phyloP scores from a whole-genome alignment of 1,140 invertebrate species.

The Pseudomyrmex flavicornis region DNA sequence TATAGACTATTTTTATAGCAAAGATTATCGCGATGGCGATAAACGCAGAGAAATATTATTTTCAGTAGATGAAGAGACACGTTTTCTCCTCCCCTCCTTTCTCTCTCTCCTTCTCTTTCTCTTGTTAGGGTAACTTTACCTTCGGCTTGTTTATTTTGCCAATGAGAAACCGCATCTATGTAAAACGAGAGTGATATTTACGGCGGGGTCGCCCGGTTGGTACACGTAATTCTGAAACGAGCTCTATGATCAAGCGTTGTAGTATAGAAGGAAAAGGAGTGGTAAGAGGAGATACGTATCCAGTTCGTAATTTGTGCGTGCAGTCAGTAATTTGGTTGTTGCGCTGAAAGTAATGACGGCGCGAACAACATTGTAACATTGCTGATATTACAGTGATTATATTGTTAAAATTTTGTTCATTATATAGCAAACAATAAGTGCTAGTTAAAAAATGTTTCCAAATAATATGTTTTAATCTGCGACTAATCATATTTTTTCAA shows the following conservation, averaged over 20 bases:
- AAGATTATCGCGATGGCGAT: constrained; percentile 64
- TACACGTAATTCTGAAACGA: constrained; percentile 63
- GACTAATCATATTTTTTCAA: too few species aligned
- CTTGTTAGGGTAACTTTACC: constrained; percentile 68
- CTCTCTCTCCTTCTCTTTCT: too few species aligned
- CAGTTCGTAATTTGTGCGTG: constrained; percentile 70
- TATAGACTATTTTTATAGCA: constrained; percentile 1
- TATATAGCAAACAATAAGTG: too few species aligned
- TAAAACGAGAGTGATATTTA: constrained; percentile 76
- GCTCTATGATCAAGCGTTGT: constrained; percentile 72
- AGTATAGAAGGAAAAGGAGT: constrained; percentile 51
- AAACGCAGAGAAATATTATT: constrained; percentile 53
- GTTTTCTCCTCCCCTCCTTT: neutral
- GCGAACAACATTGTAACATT: constrained; percentile 43
- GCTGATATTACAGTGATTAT: neutral
- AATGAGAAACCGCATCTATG: constrained; percentile 72
- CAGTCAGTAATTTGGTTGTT: constrained; percentile 68
- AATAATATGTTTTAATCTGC: too few species aligned
- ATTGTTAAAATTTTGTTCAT: too few species aligned
- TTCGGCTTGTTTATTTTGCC: constrained; percentile 70
- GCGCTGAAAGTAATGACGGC: constrained; percentile 38
- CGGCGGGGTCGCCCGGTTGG: constrained; percentile 29
- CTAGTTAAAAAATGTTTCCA: too few species aligned
- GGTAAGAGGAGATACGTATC: constrained; percentile 70
- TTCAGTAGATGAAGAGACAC: constrained; percentile 45